A percentile compares a stretch with the other conserved stretches of the same genome.
phyloP scores from a whole-genome alignment of 1,140 invertebrate species.

The Orius laevigatus region DNA sequence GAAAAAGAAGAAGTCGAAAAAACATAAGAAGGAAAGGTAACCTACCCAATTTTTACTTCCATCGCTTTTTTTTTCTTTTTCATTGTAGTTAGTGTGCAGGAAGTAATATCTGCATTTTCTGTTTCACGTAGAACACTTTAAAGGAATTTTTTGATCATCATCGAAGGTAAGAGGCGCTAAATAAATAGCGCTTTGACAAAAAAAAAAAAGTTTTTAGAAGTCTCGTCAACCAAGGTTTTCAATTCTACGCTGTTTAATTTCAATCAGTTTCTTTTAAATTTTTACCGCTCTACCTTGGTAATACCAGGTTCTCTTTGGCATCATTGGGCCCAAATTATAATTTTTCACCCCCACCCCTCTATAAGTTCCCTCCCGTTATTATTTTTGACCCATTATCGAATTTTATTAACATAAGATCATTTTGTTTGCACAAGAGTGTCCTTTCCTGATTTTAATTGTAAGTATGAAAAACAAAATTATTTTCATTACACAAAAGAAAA shows the following conservation, averaged over 20 bases:
- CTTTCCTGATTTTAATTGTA: constrained; percentile 14
- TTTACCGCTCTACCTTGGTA: too few relatives aligned
- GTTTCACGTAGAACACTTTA: constrained; percentile 17
- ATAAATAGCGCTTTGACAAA: too few relatives aligned
- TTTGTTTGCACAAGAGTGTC: constrained; percentile 15
- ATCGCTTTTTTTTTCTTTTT: constrained; percentile 1
- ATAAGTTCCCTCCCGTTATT: not conserved
- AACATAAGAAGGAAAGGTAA: constrained; percentile 23
- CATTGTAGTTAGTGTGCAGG: constrained; percentile 4
- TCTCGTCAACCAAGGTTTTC: too few relatives aligned
- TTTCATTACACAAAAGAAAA: too few relatives aligned
- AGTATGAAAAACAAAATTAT: constrained; percentile 9
- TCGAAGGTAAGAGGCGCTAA: constrained; percentile 14
- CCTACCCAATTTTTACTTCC: not conserved
- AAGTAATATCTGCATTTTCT: constrained; percentile 16
- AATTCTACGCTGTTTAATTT: too few relatives aligned
- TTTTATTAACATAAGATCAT: constrained; percentile 13
- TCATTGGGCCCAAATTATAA: too few relatives aligned
- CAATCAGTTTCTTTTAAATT: too few relatives aligned
- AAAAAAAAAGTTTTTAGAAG: too few relatives aligned
- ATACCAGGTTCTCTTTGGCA: too few relatives aligned
- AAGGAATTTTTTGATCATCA: constrained; percentile 5
- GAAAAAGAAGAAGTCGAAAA: constrained; percentile 23
- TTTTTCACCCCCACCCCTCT: too few relatives aligned
- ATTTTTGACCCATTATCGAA: constrained; percentile 4